Conservation (phyloP, 2,113 vertebrate genomes). For the Melospiza melodia region DNA sequence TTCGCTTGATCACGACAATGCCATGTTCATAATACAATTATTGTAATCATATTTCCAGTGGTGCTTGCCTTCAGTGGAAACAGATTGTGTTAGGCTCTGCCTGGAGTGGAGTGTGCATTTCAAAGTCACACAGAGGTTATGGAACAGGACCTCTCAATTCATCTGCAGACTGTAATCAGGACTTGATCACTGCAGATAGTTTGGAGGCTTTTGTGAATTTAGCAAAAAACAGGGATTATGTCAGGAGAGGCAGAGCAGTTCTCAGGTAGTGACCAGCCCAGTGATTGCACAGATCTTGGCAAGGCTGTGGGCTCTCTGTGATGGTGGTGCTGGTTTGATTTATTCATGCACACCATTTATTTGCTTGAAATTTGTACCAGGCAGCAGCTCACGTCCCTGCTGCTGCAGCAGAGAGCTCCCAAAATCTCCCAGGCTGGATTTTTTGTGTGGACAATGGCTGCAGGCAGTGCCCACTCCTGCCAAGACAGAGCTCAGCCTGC, state of each 20-base stretch:
- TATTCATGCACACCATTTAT: not conserved
- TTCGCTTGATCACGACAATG: slow-evolving; percentile 59
- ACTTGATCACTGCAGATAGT: not conserved
- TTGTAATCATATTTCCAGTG: slow-evolving; percentile 56
- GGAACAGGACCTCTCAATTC: slow-evolving; percentile 9
- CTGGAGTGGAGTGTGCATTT: slow-evolving; percentile 29
- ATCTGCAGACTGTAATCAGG: not conserved
- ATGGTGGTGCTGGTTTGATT: not conserved
- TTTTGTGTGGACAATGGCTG: rapidly evolving
- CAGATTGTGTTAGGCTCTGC: slow-evolving; percentile 47
- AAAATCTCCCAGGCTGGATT: not conserved
- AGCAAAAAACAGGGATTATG: not conserved
- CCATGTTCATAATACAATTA: slow-evolving; percentile 53
- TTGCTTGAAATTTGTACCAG: not conserved
- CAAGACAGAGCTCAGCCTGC: not conserved
- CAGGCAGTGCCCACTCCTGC: not conserved
- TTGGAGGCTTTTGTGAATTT: not conserved
- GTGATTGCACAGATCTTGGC: not conserved
- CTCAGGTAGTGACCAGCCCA: not conserved
- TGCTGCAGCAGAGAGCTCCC: not conserved
- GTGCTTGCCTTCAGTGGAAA: slow-evolving; percentile 69
- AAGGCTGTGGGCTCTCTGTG: not conserved
- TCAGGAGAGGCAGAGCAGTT: not conserved
- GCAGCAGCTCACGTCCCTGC: not conserved
- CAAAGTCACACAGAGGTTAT: slow-evolving; percentile 64